Base-by-base conservation (phyloP, 2,797 vertebrate species). In the Fundulus diaphanus region DNA sequence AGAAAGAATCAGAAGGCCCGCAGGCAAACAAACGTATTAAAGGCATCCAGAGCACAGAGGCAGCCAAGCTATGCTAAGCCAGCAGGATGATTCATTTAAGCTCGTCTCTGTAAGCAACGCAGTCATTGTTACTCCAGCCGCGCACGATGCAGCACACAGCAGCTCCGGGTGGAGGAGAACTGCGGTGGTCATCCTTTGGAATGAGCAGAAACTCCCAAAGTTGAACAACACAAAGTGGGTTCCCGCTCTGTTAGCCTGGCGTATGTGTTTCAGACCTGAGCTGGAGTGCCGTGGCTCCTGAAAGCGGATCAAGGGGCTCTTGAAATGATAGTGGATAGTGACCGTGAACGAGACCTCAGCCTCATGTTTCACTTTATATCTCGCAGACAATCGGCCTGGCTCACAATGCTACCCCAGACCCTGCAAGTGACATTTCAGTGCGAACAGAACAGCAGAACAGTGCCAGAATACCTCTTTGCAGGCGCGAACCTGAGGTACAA, bases 41-140 rank as follows among this genome's bases (percentile, higher is more conserved):
- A 94, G 90, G 90, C 86, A 87, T 91, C 90, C 88, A 92, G 86
- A 94, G 91, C 91, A 93, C 83, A 85, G 91, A 94, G 85, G 91
- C 92, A 94, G 93, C 94, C 92, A 92, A 95, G 93, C 92, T 93
- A 89, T 85, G 94, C 92, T 93, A 93, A 94, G 93, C 93, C 93
- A 95, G 92, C 87, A 81, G 91, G 90, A 93, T 94, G 94, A 95
- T 94, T 94, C 93, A 94, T 94, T 95, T 94, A 93, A 94, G 94
- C 91, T 77, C 91, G 92, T 94, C 94, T 93, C 92, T 90, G 86
- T 91, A 92, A 94, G 93, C 90, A 76, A 88, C 86, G 72, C 82
- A 82, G 82, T 90, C 91, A 94, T 94, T 93, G 92, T 92, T 86
- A 85, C 85, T 86, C 54, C 82, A 33, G 85, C 91, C 89, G 80